phyloP scores from a whole-genome alignment of 2,888 invertebrate species.

The Sussaba pulchella region DNA sequence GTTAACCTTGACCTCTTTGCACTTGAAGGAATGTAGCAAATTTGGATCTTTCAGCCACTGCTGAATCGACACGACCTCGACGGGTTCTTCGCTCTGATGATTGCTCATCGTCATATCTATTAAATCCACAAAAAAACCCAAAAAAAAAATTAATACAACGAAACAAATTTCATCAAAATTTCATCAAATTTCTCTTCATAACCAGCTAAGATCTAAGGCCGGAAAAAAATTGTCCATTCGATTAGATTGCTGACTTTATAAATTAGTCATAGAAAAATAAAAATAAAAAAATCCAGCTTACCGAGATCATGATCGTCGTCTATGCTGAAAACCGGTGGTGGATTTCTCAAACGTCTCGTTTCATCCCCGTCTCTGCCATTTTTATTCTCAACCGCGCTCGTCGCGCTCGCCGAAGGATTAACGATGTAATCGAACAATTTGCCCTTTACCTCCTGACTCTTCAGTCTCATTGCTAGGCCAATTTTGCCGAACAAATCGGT shows the following conservation, averaged over 20 bases:
- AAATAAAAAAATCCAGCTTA: conserved; percentile 72
- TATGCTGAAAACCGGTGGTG: conserved; percentile 97
- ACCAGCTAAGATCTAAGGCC: neutral
- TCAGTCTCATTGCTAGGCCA: conserved; percentile 94
- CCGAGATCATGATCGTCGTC: conserved; percentile 93
- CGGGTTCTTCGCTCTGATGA: conserved; percentile 87
- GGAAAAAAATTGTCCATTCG: too few species aligned
- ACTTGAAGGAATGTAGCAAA: conserved; percentile 94
- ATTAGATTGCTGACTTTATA: too few species aligned
- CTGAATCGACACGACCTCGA: conserved; percentile 93
- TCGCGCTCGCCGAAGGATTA: conserved; percentile 89
- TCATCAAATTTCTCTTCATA: neutral
- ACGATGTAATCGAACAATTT: conserved; percentile 97
- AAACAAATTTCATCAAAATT: neutral
- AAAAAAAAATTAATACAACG: conserved; percentile 13
- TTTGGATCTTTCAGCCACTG: conserved; percentile 93
- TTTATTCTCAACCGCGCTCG: conserved; percentile 90
- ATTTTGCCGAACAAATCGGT: conserved; percentile 92
- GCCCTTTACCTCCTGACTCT: conserved; percentile 96
- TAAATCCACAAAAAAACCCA: conserved; percentile 45
- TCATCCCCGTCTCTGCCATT: conserved; percentile 90
- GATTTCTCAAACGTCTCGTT: conserved; percentile 92
- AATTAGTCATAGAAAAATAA: conserved; percentile 24
- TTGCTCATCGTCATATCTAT: conserved; percentile 82
- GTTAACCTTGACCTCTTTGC: conserved; percentile 96